phyloP scores from a whole-genome alignment of 2,888 invertebrate genomes.

The Plebejus melissa region DNA sequence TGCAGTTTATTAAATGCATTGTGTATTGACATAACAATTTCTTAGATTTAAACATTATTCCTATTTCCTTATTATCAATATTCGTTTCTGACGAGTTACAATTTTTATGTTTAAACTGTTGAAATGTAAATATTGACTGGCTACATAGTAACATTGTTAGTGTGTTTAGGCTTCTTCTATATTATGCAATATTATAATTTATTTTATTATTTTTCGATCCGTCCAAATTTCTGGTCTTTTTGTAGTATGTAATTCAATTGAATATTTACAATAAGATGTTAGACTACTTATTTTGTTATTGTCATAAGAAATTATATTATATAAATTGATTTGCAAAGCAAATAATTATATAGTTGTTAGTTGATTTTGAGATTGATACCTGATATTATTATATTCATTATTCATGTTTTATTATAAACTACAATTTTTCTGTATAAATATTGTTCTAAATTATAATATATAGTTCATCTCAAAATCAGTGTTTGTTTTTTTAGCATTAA shows the following conservation, averaged over 20 bases:
- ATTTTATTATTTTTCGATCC: conserved; percentile 47
- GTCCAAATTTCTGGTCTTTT: conserved; percentile 63
- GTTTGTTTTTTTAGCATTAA: conserved; percentile 25
- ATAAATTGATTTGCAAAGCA: conserved; percentile 40
- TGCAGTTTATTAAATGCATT: not conserved
- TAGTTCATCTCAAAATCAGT: conserved; percentile 27
- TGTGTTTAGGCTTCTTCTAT: not conserved
- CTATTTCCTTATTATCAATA: not conserved
- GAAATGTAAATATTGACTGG: conserved; percentile 6
- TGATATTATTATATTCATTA: conserved; percentile 6
- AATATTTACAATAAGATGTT: conserved; percentile 25
- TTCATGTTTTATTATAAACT: not conserved
- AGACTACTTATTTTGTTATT: conserved; percentile 38
- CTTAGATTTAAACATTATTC: not conserved
- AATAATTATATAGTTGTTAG: conserved; percentile 34
- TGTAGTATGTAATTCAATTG: conserved; percentile 30
- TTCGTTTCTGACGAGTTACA: not conserved
- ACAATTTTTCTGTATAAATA: not conserved
- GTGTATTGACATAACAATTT: not conserved
- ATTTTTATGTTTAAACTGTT: not conserved
- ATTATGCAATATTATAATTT: conserved; percentile 26
- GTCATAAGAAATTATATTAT: conserved; percentile 38
- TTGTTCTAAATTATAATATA: not conserved
- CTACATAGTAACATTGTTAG: not conserved
- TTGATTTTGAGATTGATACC: conserved; percentile 31